A percentile compares a stretch with the other conserved stretches of the same genome.
phyloP scores from a whole-genome alignment of 2,797 vertebrate genomes.

The Muscicapa striata region DNA sequence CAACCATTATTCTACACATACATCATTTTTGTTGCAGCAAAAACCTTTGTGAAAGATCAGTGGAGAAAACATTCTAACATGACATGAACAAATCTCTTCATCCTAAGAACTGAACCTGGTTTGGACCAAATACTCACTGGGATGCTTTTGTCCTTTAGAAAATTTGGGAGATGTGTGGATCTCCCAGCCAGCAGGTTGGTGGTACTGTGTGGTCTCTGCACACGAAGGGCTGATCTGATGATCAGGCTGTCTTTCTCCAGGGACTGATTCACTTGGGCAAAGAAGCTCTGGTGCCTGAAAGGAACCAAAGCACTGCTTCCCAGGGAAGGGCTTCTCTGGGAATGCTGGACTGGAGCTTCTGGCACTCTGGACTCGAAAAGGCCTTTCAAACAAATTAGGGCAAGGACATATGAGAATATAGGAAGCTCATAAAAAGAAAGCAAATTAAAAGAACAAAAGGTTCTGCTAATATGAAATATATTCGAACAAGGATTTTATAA shows the following conservation, averaged over 20 bases:
- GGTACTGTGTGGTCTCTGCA: background rate
- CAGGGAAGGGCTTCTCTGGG: background rate
- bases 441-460: background rate
- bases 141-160: background rate
- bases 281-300: slow-evolving; percentile 21
- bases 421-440: background rate
- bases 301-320: background rate
- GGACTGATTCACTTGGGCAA: slow-evolving; percentile 27
- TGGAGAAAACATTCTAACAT: background rate
- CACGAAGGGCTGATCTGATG: slow-evolving; percentile 19
- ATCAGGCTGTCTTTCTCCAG: slow-evolving; percentile 56
- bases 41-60: background rate
- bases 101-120: background rate
- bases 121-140: background rate
- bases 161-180: background rate
- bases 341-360: background rate
- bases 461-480: background rate
- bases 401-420: background rate
- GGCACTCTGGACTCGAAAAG: background rate
- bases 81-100: background rate
- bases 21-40: background rate
- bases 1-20: background rate
- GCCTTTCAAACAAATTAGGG: slow-evolving; percentile 23
- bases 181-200: background rate
- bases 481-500: background rate